Percentiles rank a stretch among this genome's conserved stretches.
phyloP scores from a whole-genome alignment of 2,797 vertebrate species.

The Microtus obscurus region DNA sequence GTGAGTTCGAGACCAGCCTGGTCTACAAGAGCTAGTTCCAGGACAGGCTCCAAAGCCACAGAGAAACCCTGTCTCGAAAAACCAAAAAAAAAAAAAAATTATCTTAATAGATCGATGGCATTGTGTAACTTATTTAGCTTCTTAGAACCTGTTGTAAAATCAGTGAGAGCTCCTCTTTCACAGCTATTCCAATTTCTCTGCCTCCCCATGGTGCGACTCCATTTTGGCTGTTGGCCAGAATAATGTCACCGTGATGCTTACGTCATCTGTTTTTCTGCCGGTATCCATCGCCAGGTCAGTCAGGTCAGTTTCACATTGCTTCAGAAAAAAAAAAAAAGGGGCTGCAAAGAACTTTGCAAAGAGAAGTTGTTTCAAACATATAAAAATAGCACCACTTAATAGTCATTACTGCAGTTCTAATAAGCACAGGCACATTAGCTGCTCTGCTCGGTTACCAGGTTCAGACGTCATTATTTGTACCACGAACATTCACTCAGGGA shows the following conservation, averaged over 20 bases:
- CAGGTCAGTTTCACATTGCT: background rate
- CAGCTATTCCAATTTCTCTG: background rate
- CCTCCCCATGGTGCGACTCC: background rate
- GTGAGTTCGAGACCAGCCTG: too few species aligned
- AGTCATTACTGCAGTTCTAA: background rate
- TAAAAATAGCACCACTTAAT: background rate
- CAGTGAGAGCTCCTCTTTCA: background rate
- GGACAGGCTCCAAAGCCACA: too few species aligned
- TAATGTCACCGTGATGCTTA: background rate
- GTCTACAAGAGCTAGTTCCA: too few species aligned
- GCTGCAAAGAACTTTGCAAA: slow-evolving; percentile 21
- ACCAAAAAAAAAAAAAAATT: too few species aligned
- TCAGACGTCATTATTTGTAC: background rate
- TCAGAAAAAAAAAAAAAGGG: background rate
- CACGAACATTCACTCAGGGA: background rate
- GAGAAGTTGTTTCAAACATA: background rate
- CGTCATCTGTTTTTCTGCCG: background rate
- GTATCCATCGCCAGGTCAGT: background rate
- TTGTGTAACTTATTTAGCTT: background rate
- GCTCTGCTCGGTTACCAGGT: background rate
- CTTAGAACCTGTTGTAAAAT: background rate
- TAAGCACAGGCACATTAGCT: background rate
- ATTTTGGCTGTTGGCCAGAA: slow-evolving; percentile 1
- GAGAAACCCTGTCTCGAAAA: too few species aligned
- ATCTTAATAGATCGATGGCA: background rate